phyloP scores from a whole-genome alignment of 1,140 invertebrate genomes.

The Brachystomella parvula region DNA sequence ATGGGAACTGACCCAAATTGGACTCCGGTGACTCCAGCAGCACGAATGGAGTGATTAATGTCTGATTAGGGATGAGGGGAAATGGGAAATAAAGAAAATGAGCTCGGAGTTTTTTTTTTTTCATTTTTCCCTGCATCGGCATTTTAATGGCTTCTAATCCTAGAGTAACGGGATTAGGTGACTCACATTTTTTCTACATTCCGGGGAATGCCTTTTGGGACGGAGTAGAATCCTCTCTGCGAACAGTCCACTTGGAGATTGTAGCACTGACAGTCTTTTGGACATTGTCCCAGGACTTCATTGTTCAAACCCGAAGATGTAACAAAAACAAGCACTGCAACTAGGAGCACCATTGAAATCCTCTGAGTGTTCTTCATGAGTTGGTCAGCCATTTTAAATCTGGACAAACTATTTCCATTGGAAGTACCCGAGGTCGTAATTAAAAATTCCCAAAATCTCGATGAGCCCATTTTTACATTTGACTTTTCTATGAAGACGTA shows the following conservation, averaged over 20 bases:
- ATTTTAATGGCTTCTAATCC: constrained; percentile 23
- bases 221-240: constrained; percentile 64
- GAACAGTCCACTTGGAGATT: constrained; percentile 71
- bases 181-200: constrained; percentile 79
- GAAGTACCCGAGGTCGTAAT: neutral
- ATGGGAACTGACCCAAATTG: neutral
- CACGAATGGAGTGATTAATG: neutral
- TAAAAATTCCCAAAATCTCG: neutral
- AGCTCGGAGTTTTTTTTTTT: too few species aligned
- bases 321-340: constrained; percentile 35
- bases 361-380: constrained; percentile 34
- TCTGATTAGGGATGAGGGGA: neutral
- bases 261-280: constrained; percentile 68
- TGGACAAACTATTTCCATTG: constrained; percentile 11
- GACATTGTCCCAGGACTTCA: constrained; percentile 51
- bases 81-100: neutral
- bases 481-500: neutral
- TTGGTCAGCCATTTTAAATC: constrained; percentile 26
- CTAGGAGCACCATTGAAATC: constrained; percentile 36
- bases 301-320: constrained; percentile 35
- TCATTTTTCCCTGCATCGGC: constrained; percentile 25
- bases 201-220: constrained; percentile 63
- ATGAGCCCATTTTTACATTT: neutral
- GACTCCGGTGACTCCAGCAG: neutral
- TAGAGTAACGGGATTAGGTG: constrained; percentile 25